phyloP scores from a whole-genome alignment of 2,888 invertebrate genomes.

The Agrotis segetum region DNA sequence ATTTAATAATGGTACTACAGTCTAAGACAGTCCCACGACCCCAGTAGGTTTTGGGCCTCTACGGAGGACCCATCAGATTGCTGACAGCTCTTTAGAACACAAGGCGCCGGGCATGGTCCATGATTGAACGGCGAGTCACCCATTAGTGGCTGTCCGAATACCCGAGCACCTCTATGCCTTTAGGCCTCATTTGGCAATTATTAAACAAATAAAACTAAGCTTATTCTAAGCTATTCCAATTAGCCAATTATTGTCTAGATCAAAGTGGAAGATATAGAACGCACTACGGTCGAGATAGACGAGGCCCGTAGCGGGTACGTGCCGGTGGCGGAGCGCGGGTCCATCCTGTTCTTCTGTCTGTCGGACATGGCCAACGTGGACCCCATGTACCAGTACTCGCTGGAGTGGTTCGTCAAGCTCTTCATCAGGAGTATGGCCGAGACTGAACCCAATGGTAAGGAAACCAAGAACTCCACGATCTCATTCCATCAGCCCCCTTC shows the following conservation, averaged over 20 bases:
- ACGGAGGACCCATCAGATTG: too few relatives aligned
- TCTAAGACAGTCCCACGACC: too few relatives aligned
- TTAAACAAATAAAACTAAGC: neutral
- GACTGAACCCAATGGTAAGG: conserved; percentile 92
- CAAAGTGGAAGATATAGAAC: conserved; percentile 95
- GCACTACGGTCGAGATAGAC: conserved; percentile 96
- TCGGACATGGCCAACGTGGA: conserved; percentile 96
- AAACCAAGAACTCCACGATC: neutral
- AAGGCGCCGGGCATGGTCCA: too few relatives aligned
- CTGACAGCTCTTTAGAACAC: too few relatives aligned
- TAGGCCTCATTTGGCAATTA: too few relatives aligned
- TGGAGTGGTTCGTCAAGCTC: conserved; percentile 97
- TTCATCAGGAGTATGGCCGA: conserved; percentile 94
- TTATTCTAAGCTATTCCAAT: neutral
- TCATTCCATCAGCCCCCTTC: too few relatives aligned
- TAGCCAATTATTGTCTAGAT: conserved; percentile 79
- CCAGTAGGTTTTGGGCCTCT: too few relatives aligned
- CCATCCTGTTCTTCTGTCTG: conserved; percentile 97
- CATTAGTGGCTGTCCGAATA: too few relatives aligned
- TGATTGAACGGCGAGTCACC: too few relatives aligned
- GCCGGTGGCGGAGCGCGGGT: conserved; percentile 96
- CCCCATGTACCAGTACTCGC: conserved; percentile 98
- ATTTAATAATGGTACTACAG: too few relatives aligned
- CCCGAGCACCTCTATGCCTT: too few relatives aligned
- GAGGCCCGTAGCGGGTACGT: conserved; percentile 95